Evolutionary conservation across 2,113 vertebrate genomes (phyloP), one percentile per base, ranked within the genome.

Genomic region (Arvicanthis niloticus): DNA sequence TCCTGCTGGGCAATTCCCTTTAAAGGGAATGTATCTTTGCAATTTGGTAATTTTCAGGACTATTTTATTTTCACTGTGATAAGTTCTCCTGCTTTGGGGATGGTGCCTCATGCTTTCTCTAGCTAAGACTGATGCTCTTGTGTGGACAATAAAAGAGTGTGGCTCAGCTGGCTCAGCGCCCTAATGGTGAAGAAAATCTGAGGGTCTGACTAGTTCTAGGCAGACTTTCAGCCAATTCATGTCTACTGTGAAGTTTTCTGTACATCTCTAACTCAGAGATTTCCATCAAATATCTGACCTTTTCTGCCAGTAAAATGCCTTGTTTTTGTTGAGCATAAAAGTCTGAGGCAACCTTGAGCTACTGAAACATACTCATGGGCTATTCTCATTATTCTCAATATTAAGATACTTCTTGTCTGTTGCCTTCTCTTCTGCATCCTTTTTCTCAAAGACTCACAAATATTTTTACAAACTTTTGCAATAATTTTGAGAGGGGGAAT

Each of bases 381-480:
- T 37, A 65, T 40, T 95, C 85, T 91, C 37, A 76, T 0, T 88
- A 42, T 62, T 62, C 29, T 77, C 53, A 60, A 5, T 51, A 78
- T 70, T 92, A 92, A 92, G 37, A 26, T 72, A 72, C 91, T 58
- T 95, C 70, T 82, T 45, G 11, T 45, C 58, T n/a, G 3, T 29
- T 93, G 58, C 40, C 84, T 70, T 76, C 16, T 87, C 37, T 85
- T 34, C 76, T 88, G 2, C 65, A 88, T 95, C 58, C 68, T 97
- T 56, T 75, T 1, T 70, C 67, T 77, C 90, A 62, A 85, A 96
- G 53, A 82, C 60, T 67, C 95, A 75, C n/a, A 90, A 78, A 67
- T 91, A 91, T 88, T 97, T 56, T 5, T 65, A 87, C 5, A 48
- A 93, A 76, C 62, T 7, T 26, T 62, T 96, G 48, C 22, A 58